Evolutionary conservation across 2,113 vertebrate species (phyloP).

Genomic region (Phyllopteryx taeniolatus): DNA sequence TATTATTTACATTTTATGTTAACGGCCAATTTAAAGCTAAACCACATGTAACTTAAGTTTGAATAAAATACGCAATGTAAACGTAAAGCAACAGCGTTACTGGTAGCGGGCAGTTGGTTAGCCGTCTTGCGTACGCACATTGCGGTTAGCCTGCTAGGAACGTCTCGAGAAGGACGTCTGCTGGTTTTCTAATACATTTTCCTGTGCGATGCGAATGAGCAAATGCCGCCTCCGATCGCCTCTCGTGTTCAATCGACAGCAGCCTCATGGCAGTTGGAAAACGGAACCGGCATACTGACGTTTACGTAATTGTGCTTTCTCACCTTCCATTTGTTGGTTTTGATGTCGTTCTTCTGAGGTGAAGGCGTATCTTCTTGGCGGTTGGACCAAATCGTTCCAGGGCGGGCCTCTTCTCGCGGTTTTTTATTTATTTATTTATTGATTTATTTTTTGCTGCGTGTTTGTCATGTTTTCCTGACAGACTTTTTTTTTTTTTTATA

Average conservation of each 20-base stretch:
- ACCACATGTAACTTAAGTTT: neutral
- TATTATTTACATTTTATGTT: too few species aligned
- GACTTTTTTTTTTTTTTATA: neutral
- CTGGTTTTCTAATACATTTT: neutral
- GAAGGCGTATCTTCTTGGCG: neutral
- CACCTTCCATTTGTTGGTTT: conserved; percentile 31
- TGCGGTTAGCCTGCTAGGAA: neutral
- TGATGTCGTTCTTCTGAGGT: neutral
- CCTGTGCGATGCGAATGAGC: neutral
- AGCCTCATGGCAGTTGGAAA: conserved; percentile 46
- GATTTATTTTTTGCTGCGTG: neutral
- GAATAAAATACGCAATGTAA: neutral
- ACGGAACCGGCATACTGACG: conserved; percentile 54
- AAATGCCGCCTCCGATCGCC: neutral
- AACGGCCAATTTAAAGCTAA: neutral
- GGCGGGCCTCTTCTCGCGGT: conserved; percentile 7
- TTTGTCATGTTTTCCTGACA: conserved; percentile 18
- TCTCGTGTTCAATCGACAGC: neutral
- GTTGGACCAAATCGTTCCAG: conserved; percentile 20
- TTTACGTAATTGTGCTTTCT: neutral
- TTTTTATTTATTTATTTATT: too few species aligned
- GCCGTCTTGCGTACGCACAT: neutral
- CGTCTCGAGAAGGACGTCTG: neutral
- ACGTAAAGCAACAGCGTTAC: neutral
- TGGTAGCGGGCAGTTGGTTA: neutral